Percentiles rank a stretch among this genome's conserved stretches.
These are phyloP conservation scores for Lordiphosa stackelbergi DNA, from an alignment of 1,140 invertebrate genomes.

Conservation along the genomic window DNA sequence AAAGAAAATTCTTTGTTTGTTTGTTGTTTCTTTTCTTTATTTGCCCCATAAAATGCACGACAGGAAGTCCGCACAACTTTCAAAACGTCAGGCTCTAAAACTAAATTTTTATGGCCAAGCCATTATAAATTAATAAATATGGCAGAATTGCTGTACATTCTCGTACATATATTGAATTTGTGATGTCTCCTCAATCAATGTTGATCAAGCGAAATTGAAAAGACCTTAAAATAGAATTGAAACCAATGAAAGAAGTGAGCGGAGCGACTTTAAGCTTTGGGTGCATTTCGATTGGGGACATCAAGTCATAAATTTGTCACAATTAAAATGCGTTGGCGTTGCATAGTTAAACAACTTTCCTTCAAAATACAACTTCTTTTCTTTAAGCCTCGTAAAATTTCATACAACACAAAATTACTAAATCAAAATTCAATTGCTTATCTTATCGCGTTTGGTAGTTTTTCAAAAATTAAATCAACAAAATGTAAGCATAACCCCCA, in stretches of 20 bases:
- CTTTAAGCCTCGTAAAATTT: slow-evolving; percentile 23
- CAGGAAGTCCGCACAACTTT: slow-evolving; percentile 41
- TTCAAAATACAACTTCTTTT: background rate
- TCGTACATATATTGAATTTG: no score
- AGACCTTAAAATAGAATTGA: slow-evolving; percentile 73
- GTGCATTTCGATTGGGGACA: slow-evolving; percentile 57
- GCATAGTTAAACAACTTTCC: slow-evolving; percentile 13
- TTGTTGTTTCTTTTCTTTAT: background rate
- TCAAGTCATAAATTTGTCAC: slow-evolving; percentile 32
- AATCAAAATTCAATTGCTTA: no score
- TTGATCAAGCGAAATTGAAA: slow-evolving; percentile 59
- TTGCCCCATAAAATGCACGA: slow-evolving; percentile 28
- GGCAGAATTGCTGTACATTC: slow-evolving; percentile 14
- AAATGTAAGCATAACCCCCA: no score
- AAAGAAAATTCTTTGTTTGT: slow-evolving; percentile 50
- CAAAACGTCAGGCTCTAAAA: background rate
- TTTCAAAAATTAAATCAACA: no score
- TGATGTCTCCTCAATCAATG: slow-evolving; percentile 36
- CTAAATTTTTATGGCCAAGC: no score
- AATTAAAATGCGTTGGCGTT: slow-evolving; percentile 23
- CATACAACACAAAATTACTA: background rate
- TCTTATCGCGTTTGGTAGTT: no score
- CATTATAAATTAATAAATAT: background rate
- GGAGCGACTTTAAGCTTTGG: slow-evolving; percentile 2
- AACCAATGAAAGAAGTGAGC: slow-evolving; percentile 47